Percentiles rank a stretch among this genome's conserved stretches.
These are phyloP conservation scores for Hymenochirus boettgeri DNA, from an alignment of 2,113 vertebrate genomes.

Conservation along the genomic window DNA sequence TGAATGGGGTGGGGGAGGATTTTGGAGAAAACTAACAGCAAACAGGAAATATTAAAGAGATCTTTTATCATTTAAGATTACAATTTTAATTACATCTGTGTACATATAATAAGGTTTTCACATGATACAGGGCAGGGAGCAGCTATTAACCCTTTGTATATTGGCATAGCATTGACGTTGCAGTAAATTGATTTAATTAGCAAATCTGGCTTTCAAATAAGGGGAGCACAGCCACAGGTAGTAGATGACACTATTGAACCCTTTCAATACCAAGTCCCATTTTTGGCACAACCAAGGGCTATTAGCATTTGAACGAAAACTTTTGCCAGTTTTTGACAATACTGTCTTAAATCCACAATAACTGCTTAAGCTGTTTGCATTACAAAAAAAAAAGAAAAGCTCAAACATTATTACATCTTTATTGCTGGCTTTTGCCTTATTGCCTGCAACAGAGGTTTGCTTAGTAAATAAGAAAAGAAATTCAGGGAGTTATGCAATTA, in stretches of 20 bases:
- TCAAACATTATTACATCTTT: constrained; percentile 57
- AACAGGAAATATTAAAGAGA: constrained; percentile 92
- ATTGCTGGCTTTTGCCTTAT: constrained; percentile 58
- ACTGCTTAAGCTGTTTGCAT: constrained; percentile 65
- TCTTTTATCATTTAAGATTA: constrained; percentile 91
- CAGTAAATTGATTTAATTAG: constrained; percentile 77
- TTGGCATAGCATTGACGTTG: constrained; percentile 83
- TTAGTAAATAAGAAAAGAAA: constrained; percentile 45
- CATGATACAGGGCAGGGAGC: constrained; percentile 80
- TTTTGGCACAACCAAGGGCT: too few relatives aligned
- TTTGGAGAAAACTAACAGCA: constrained; percentile 75
- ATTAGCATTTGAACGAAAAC: constrained; percentile 67
- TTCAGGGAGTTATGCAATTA: too few relatives aligned
- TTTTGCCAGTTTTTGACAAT: constrained; percentile 68
- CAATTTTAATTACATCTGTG: constrained; percentile 98
- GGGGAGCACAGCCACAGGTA: constrained; percentile 58
- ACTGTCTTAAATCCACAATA: constrained; percentile 66
- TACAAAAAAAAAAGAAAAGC: constrained; percentile 64
- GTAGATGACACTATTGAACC: constrained; percentile 82
- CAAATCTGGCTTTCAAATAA: constrained; percentile 65
- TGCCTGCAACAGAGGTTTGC: constrained; percentile 56
- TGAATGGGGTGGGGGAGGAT: constrained; percentile 54
- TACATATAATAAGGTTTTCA: constrained; percentile 94
- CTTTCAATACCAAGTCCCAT: constrained; percentile 43
- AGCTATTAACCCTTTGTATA: constrained; percentile 91